Base-by-base conservation (phyloP, 2,888 invertebrate genomes). In the Xanthia icteritia region DNA sequence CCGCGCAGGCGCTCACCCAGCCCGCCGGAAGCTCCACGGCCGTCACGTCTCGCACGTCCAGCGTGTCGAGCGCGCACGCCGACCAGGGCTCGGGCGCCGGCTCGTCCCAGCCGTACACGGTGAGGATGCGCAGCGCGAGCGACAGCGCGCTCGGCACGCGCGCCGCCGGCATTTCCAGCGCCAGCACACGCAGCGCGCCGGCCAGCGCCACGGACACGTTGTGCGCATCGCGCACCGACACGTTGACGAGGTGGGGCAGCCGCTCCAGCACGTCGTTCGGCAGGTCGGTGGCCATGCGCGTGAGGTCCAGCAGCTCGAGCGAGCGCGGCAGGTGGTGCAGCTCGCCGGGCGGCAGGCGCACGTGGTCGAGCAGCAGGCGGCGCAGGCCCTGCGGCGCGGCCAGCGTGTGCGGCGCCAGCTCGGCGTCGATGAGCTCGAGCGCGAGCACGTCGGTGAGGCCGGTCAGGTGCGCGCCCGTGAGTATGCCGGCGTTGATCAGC, bases 321-420 rank as follows among this genome's bases (percentile, higher is more conserved):
- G n/a, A 17, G 67, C 0, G 13, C 54, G 76, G 85, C 66, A 77
- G 74, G n/a, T 5, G 54, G 9, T 0, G 6, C 76, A 68, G 73
- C 27, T 63, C 71, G 64, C 9, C 84, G 65, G 60, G 63, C 48
- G 58, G 56, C 60, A 73, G 73, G 68, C 42, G 61, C 67, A 80
- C 76, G 36, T 1, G 0, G 72, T 75, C 71, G 58, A 86, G 67
- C 36, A 63, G 15, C 75, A 73, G 68, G 23, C 56, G 48, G 23
- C 31, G 72, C 69, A 87, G 66, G 56, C 63, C 36, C 20, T 17
- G 20, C 36, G 13, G 93, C 90, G 98, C 68, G 36, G 17, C 98
- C 98, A 98, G 90, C 98, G 97, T 20, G 61, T 17, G 36, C 23
- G 70, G 65, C 36, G 65, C 68, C 58, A 87, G 76, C 36, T 13